A percentile compares a stretch with the other conserved stretches of the same genome.
Conservation (phyloP, 2,888 invertebrate genomes). For the Ophion ventricosus region DNA sequence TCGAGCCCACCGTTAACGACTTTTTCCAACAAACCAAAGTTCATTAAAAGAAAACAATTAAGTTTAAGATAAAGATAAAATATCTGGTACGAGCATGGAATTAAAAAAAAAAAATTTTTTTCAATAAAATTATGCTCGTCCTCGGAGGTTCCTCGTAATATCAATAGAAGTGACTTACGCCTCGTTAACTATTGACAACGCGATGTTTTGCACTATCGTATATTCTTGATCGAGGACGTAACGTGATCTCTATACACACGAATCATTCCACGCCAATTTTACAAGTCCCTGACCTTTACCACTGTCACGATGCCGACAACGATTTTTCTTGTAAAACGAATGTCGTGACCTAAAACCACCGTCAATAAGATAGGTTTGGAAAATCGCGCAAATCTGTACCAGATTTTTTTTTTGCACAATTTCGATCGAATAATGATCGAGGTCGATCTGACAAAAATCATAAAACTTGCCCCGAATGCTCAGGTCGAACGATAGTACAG, state of each 20-base stretch:
- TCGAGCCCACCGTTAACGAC: too few relatives aligned
- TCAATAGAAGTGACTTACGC: constrained; percentile 18
- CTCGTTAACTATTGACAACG: constrained; percentile 21
- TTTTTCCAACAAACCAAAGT: too few relatives aligned
- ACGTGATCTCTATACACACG: constrained; percentile 19
- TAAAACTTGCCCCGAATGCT: too few relatives aligned
- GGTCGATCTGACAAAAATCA: too few relatives aligned
- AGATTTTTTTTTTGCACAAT: too few relatives aligned
- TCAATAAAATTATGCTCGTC: constrained; percentile 6
- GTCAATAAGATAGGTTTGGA: too few relatives aligned
- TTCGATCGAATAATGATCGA: too few relatives aligned
- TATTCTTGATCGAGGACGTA: constrained; percentile 29
- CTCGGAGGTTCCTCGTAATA: constrained; percentile 15
- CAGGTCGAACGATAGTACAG: too few relatives aligned
- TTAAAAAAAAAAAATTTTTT: too few relatives aligned
- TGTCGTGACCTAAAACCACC: not conserved
- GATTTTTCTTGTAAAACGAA: not conserved
- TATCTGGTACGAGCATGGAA: not conserved
- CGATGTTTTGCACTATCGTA: constrained; percentile 15
- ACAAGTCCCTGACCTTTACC: not conserved
- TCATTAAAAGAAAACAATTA: too few relatives aligned
- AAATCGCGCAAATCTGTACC: too few relatives aligned
- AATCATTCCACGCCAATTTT: constrained; percentile 4
- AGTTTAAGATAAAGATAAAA: not conserved
- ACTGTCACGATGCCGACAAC: not conserved